These are phyloP conservation scores for Sebastiscus albofasciatus DNA, from an alignment of 2,797 vertebrate species.

Conservation along the genomic window DNA sequence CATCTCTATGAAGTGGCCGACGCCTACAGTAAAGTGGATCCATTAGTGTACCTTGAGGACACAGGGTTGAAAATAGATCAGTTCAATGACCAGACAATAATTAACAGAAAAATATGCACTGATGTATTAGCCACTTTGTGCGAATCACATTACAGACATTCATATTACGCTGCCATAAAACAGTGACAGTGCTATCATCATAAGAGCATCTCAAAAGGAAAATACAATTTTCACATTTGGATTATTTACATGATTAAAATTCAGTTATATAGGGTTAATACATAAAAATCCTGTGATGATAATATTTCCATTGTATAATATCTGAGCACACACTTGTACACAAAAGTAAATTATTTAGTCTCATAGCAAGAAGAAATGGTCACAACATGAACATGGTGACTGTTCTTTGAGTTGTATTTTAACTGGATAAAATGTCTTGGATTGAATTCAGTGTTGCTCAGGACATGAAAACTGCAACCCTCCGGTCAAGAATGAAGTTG, in stretches of 20 bases:
- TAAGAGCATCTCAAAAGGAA: slow-evolving; percentile 52
- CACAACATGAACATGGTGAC: slow-evolving; percentile 21
- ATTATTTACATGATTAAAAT: slow-evolving; percentile 53
- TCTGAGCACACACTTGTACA: slow-evolving; percentile 50
- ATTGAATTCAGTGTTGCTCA: background rate
- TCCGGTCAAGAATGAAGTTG: background rate
- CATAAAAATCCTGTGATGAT: slow-evolving; percentile 29
- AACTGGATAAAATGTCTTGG: background rate
- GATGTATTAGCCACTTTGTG: slow-evolving; percentile 70
- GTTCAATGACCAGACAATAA: slow-evolving; percentile 28
- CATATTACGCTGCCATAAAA: slow-evolving; percentile 69
- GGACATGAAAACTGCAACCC: background rate
- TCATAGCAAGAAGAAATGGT: slow-evolving; percentile 16
- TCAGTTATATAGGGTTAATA: slow-evolving; percentile 36
- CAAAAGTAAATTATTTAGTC: slow-evolving; percentile 35
- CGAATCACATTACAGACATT: slow-evolving; percentile 75
- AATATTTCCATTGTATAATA: slow-evolving; percentile 52
- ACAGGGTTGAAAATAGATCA: background rate
- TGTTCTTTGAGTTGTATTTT: background rate
- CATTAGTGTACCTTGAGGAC: background rate
- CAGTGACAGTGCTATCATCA: slow-evolving; percentile 57
- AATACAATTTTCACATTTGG: slow-evolving; percentile 47
- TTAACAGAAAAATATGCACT: slow-evolving; percentile 57
- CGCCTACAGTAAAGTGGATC: background rate
- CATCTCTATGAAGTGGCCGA: background rate